Base-by-base conservation (phyloP, 2,797 vertebrate species). In the Rhynchonycteris naso region DNA sequence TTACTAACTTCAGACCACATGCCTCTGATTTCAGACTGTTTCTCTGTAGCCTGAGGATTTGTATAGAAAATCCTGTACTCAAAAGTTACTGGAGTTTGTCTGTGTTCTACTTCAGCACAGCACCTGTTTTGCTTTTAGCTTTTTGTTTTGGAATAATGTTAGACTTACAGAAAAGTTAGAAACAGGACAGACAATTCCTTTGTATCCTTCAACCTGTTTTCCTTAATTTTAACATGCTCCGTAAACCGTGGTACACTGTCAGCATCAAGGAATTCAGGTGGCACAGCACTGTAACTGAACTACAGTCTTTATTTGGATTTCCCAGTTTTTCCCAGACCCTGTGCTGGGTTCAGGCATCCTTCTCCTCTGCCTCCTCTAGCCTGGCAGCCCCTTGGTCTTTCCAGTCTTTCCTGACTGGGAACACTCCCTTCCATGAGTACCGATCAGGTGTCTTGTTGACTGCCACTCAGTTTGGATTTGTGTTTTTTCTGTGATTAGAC, bases 301-400 rank as follows among this genome's bases (percentile, higher is more conserved):
- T 26, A 7, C 13, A 63, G 56, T 4, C 69, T 75, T 52, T 43
- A 4, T 28, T 47, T 24, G 35, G 43, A 14, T n/a, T 72, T 33
- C 52, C 61, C 1, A 2, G 38, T 85, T 33, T 47, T 72, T 12
- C 59, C 19, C 28, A 14, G 74, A n/a, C 38, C 12, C 22, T 0
- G 0, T 2, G 0, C 47, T 24, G 78, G 5, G 0, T 43, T 1
- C 12, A 15, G n/a, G 13, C 21, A 0, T 28, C 89, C 38, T 30
- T 72, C 12, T 54, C 9, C 13, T 72, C n/a, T 7, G 24, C 59
- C 33, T 19, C 56, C 59, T 59, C 26, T 30, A 56, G 8, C 38
- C 47, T 56, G 30, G 30, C 21, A 33, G 24, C n/a, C 15, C 79
- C 13, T 71, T 22, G 4, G 30, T 63, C 72, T 66, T 22, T 72